Percentiles rank a stretch among this genome's conserved stretches.
Evolutionary conservation across 2,113 vertebrate genomes (phyloP).

Genomic region (Pionites leucogaster): DNA sequence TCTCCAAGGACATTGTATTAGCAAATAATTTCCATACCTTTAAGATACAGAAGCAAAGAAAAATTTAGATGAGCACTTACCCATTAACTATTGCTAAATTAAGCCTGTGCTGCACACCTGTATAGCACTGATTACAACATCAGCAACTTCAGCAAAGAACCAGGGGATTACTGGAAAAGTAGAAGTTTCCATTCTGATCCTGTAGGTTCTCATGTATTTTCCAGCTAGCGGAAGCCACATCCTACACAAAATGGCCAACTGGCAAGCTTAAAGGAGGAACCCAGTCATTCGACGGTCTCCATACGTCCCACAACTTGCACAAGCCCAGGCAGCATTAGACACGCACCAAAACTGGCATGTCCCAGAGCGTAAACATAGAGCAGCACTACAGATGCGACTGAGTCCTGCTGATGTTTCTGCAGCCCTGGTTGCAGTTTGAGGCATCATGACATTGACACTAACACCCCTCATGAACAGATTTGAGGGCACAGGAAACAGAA

Average conservation of each 20-base stretch:
- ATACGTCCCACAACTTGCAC: background rate
- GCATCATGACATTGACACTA: background rate
- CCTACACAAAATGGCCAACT: slow-evolving; percentile 12
- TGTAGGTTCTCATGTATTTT: background rate
- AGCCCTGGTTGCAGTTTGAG: background rate
- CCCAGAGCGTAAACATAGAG: background rate
- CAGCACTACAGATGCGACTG: background rate
- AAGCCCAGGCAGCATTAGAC: background rate
- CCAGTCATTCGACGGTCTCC: background rate
- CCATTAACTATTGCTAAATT: background rate
- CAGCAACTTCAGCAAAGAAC: background rate
- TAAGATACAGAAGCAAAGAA: background rate
- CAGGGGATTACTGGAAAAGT: background rate
- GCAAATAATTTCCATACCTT: background rate
- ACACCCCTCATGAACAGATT: background rate
- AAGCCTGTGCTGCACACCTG: slow-evolving; percentile 7
- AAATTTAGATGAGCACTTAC: background rate
- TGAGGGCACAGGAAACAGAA: background rate
- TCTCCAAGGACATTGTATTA: background rate
- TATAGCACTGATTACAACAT: background rate
- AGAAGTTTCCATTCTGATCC: background rate
- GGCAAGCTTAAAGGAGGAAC: slow-evolving; percentile 27
- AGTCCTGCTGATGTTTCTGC: background rate
- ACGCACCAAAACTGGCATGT: background rate
- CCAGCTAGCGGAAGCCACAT: background rate